Base-by-base conservation (phyloP, 2,888 invertebrate species). In the Acrobasis suavella region DNA sequence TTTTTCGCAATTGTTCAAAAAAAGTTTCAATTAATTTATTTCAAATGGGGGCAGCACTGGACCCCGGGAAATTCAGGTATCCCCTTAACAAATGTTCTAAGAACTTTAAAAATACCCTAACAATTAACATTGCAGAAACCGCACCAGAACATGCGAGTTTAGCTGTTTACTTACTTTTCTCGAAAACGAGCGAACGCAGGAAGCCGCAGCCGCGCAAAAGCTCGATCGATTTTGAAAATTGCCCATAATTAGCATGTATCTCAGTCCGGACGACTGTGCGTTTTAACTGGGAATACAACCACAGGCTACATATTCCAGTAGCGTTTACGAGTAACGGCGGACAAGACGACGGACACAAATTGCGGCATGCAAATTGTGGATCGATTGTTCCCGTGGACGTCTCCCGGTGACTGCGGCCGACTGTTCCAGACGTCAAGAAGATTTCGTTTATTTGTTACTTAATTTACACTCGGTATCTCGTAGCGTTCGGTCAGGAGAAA, bases 201-300 rank as follows among this genome's bases (percentile, higher is more conserved):
- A 90, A 90, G 90, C 89, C 86, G 77, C 87, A 83, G 80, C 78
- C 80, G 80, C 72, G 85, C 82, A 79, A 90, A 90, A 85, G 91
- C 89, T 89, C 86, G 87, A 89, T 89, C 90, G 89, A 87, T 91
- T 92, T 90, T 91, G 85, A 91, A 92, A 92, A 92, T 92, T 91
- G 82, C 89, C 89, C 86, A 82, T 89, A 92, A 92, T 92, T 92
- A 92, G 87, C 85, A 83, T 87, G 89, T 87, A 89, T 90, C 88
- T 88, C 85, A 86, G 83, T 79, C 80, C 77, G 84, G 84, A 84
- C 83, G 82, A 86, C 81, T 85, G 84, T 85, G 79, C 88, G 82
- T 88, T 89, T 88, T 85, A 90, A 85, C 78, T 84, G 87, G 84
- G 83, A 85, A 81, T 77, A 73, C 85, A 84, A 89, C 89, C 88